Base-by-base conservation (phyloP, 92 coral and sea anemone genomes). In the Porites evermanni region DNA sequence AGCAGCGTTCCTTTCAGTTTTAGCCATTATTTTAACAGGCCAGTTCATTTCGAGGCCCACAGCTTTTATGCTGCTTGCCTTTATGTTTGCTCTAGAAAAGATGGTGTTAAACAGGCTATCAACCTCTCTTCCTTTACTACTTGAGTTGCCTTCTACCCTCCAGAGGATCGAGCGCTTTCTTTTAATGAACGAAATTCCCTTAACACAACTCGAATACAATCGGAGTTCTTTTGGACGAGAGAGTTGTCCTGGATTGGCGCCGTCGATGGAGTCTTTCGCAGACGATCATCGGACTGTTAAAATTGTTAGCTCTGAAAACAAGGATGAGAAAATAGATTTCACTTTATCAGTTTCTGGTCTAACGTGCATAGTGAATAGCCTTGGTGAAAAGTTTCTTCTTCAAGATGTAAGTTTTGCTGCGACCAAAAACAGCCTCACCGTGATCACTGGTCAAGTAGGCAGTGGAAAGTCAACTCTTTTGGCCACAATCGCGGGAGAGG, bases 391-490 rank as follows among this genome's bases (percentile, higher is more conserved):
- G 64, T 14, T 47, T 53, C 32, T 79, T 0, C 72, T 79, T 21
- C 74, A 26, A 20, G 84, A 66, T n/a, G 75, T 79, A 11, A 79
- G 14, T 79, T 65, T 79, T 20, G 64, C 51, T 1, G 74, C 74
- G 5, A 18, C 75, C 17, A 47, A 50, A 18, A 67, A 17, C 23
- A 38, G 74, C 24, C 74, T 79, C 10, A 79, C 84, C 7, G 84
- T 47, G 47, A 65, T 79, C 12, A 79, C 84, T 50, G 84, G 84
- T 11, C 74, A 47, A 56, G 74, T 79, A 47, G 84, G 84, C 65
- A 79, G 84, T 9, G 73, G 84, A 20, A 79, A 79, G 84, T 79
- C 84, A 67, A 79, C 84, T 47, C 74, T 79, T 29, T 51, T 79
- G 64, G 72, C 84, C 23, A 47, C 84, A 14, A 79, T 79, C 64